phyloP scores from a whole-genome alignment of 2,113 vertebrate species.

The Pygoscelis antarcticus region DNA sequence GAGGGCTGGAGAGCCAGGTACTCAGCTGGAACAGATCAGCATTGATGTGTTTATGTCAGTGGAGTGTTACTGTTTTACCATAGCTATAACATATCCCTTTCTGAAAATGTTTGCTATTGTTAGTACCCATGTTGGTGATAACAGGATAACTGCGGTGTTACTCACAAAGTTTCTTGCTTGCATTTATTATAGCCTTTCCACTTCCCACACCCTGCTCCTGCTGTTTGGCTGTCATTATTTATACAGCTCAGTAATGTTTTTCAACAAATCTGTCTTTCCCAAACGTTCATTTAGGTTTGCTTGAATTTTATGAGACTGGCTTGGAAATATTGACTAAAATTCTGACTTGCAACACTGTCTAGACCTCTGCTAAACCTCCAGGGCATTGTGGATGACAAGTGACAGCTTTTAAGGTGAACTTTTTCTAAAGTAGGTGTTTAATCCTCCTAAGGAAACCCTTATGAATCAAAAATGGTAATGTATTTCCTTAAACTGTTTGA shows the following conservation, averaged over 20 bases:
- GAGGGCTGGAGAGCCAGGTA: neutral
- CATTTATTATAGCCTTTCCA: neutral
- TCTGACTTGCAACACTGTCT: neutral
- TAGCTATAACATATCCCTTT: neutral
- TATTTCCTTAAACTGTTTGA: slow-evolving; percentile 1
- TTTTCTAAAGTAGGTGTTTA: neutral
- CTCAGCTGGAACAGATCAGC: neutral
- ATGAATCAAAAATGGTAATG: neutral
- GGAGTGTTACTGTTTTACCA: neutral
- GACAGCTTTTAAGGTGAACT: neutral
- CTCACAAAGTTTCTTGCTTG: neutral
- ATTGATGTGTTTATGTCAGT: neutral
- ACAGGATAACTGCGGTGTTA: neutral
- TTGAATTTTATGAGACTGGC: neutral
- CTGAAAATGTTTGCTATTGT: neutral
- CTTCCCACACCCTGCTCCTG: neutral
- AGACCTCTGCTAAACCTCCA: neutral
- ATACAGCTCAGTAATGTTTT: neutral
- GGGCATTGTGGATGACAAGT: neutral
- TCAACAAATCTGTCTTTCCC: neutral
- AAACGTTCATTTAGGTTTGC: neutral
- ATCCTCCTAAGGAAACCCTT: neutral
- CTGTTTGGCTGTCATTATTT: neutral
- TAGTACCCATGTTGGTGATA: neutral
- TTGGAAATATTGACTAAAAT: neutral